Conservation (phyloP, 2,113 vertebrate genomes). For the Corythoichthys intestinalis region DNA sequence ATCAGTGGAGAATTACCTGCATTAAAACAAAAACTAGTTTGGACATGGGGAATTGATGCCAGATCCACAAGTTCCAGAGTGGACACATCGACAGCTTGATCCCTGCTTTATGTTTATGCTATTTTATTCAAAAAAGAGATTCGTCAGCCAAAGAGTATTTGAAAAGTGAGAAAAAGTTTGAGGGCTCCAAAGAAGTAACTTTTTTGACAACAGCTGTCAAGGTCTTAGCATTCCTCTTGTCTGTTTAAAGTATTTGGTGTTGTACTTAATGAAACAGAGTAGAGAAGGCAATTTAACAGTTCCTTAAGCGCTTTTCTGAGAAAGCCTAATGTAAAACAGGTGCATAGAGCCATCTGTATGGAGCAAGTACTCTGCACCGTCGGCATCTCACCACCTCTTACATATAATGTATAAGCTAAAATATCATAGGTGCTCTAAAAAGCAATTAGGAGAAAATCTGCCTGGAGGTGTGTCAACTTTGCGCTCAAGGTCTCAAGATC, state of each 20-base stretch:
- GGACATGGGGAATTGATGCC: neutral
- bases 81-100: neutral
- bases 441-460: conserved; percentile 10
- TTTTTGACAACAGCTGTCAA: neutral
- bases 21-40: neutral
- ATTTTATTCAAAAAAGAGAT: neutral
- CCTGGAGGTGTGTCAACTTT: conserved; percentile 19
- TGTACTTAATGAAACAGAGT: conserved; percentile 41
- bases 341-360: conserved; percentile 35
- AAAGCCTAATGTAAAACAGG: conserved; percentile 57
- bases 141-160: neutral
- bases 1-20: neutral
- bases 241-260: conserved; percentile 53
- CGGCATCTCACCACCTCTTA: conserved; percentile 24
- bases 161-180: neutral
- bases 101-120: neutral
- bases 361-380: conserved; percentile 32
- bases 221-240: conserved; percentile 48
- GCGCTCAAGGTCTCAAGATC: conserved; percentile 8
- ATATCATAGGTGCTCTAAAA: conserved; percentile 20
- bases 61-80: neutral
- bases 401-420: conserved; percentile 14
- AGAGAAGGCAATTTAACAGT: conserved; percentile 51
- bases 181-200: neutral
- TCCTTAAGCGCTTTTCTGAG: conserved; percentile 39